A percentile compares a stretch with the other conserved stretches of the same genome.
phyloP scores from a whole-genome alignment of 2,888 invertebrate species.

The Lasioglossum zephyrum region DNA sequence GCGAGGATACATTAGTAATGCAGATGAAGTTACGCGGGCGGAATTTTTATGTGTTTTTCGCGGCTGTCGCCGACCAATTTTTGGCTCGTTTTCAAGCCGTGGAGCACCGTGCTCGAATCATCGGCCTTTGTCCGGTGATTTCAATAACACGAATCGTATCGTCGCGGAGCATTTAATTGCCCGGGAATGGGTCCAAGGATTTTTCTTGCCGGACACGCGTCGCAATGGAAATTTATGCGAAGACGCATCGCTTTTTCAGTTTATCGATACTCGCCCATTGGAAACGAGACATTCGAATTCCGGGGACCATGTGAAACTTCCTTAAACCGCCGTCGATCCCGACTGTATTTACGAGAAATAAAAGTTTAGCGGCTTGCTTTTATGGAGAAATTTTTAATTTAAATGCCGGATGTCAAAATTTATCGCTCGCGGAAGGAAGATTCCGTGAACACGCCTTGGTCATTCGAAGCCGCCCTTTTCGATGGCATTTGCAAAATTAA shows the following conservation, averaged over 20 bases:
- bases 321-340: not conserved
- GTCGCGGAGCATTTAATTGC: not conserved
- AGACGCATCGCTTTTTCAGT: not conserved
- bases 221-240: not conserved
- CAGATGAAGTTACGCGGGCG: constrained; percentile 47
- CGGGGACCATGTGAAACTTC: not conserved
- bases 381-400: not conserved
- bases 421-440: not conserved
- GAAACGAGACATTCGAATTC: not conserved
- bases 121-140: not conserved
- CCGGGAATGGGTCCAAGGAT: not conserved
- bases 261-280: not conserved
- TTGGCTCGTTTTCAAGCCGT: constrained; percentile 55
- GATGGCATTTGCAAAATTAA: not conserved
- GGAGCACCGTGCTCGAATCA: not conserved
- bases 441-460: no score
- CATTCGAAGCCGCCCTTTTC: not conserved
- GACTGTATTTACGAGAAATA: not conserved
- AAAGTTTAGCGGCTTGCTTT: not conserved
- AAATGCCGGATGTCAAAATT: not conserved
- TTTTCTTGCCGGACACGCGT: not conserved
- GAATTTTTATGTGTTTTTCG: constrained; percentile 41
- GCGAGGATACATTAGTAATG: constrained; percentile 48
- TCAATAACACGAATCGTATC: not conserved
- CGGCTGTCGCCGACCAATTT: constrained; percentile 22